Evolutionary conservation across 1,140 invertebrate species (phyloP).

Genomic region (Pachypsylla venusta): DNA sequence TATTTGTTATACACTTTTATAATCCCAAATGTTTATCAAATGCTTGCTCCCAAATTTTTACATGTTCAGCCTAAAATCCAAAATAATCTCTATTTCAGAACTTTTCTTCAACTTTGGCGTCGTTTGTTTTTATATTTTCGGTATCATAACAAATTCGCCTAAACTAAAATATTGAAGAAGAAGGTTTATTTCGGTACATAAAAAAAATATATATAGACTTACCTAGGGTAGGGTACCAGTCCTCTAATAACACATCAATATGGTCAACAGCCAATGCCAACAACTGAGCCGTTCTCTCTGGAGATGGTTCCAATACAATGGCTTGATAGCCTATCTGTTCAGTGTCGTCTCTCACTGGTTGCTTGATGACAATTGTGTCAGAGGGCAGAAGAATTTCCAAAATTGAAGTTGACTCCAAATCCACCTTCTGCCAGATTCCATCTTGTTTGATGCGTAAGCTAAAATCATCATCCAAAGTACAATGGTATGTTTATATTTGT

Average conservation of each 20-base stretch:
- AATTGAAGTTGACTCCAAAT: slow-evolving; percentile 64
- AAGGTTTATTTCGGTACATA: too few species aligned
- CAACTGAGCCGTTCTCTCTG: slow-evolving; percentile 66
- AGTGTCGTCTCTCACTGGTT: slow-evolving; percentile 36
- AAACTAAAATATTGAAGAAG: too few species aligned
- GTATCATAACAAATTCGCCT: too few species aligned
- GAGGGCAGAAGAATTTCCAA: slow-evolving; percentile 77
- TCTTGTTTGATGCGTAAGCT: slow-evolving; percentile 63
- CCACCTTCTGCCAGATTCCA: slow-evolving; percentile 67
- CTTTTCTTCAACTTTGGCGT: too few species aligned
- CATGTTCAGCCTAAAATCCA: too few species aligned
- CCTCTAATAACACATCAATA: slow-evolving; percentile 90
- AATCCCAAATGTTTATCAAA: too few species aligned
- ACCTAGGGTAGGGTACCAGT: slow-evolving; percentile 89
- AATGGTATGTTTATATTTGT: too few species aligned
- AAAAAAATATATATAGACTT: too few species aligned
- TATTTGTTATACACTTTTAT: too few species aligned
- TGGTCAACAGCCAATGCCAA: slow-evolving; percentile 87
- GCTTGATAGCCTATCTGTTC: slow-evolving; percentile 46
- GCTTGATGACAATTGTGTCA: slow-evolving; percentile 53
- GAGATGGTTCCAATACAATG: slow-evolving; percentile 53
- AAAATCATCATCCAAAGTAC: slow-evolving; percentile 30
- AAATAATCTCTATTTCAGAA: too few species aligned
- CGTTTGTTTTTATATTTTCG: too few species aligned
- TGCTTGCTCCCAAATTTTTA: too few species aligned